Base-by-base conservation (phyloP, 2,113 vertebrate species). In the Calyptomena viridis region DNA sequence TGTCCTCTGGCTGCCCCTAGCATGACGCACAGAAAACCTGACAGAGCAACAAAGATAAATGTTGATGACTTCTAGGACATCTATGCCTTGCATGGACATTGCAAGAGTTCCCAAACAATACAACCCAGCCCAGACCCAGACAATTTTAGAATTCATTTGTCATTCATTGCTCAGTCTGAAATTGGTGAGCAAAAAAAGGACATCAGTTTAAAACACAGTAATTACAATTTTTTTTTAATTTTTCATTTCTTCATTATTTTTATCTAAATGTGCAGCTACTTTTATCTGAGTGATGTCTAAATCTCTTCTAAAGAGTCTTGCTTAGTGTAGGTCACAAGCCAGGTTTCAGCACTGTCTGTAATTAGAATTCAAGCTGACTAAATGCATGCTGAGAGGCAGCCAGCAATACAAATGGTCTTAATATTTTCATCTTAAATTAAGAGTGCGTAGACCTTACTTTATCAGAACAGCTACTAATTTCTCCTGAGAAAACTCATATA, bases 1-100 rank as follows among this genome's bases (percentile, higher is more conserved):
- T 68, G 81, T 89, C 93, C 95, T 84, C 92, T 96, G 85, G 88
- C 93, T 96, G 85, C 79, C 82, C 93, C 60, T 22, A 4, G 76
- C 4, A 2, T 78, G 82, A 92, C 5, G 0, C 52, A 81, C 53
- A 72, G 53, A 49, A 93, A 74, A 74, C 52, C 68, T 74, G 72
- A 90, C 63, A 74, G 44, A 73, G 46, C 74, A 83, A 67, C 9
- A 0, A 84, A 93, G 91, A 80, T 46, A 90, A 93, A 83, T 67
- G 73, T 14, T 42, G 82, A 79, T 71, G 79, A 35, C 44, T 95
- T 82, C 67, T 76, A 88, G 68, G 68, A 93, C 71, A 84, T 39
- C 39, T 44, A 5, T 2, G 3, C 44, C 79, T 89, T 3, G 0
- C 63, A 56, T 68, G 66, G 76, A 84, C 68, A 42, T 44, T 53